These are phyloP conservation scores for Lithophane leautieri DNA, from an alignment of 2,888 invertebrate species.

Conservation along the genomic window DNA sequence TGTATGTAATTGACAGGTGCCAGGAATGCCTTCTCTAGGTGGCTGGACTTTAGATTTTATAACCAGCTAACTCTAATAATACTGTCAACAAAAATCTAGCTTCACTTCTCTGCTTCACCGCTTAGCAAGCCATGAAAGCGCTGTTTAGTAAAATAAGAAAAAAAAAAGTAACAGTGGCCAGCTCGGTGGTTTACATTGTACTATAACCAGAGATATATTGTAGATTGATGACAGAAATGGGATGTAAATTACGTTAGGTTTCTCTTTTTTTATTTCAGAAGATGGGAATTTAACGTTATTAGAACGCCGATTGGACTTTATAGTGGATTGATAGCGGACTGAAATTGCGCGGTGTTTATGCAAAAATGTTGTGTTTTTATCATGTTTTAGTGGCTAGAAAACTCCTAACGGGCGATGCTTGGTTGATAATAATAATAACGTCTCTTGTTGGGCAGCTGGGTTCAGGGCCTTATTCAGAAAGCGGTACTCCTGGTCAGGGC, in stretches of 20 bases:
- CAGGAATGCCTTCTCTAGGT: no score
- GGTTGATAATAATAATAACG: no score
- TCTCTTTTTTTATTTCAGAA: conserved; percentile 45
- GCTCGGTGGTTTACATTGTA: conserved; percentile 59
- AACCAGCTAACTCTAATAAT: not conserved
- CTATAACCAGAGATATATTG: conserved; percentile 61
- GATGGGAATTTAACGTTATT: conserved; percentile 58
- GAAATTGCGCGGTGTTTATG: conserved; percentile 2
- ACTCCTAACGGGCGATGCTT: no score
- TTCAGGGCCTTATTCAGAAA: no score
- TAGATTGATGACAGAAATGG: conserved; percentile 55
- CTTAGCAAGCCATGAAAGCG: conserved; percentile 59
- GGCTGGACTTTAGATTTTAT: not conserved
- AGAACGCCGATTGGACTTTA: conserved; percentile 38
- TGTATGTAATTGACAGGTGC: no score
- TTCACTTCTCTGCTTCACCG: conserved; percentile 37
- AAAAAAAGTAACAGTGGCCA: conserved; percentile 49
- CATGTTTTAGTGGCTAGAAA: not conserved
- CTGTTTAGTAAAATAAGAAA: conserved; percentile 63
- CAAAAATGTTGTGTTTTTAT: not conserved
- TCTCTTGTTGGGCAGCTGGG: no score
- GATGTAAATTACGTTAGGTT: conserved; percentile 62
- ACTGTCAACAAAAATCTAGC: conserved; percentile 5
- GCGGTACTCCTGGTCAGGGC: no score
- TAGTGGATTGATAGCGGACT: conserved; percentile 20